Evolutionary conservation across 2,888 invertebrate genomes (phyloP), one percentile per base, ranked within the genome.

Genomic region (Zygogramma bicolorata): DNA sequence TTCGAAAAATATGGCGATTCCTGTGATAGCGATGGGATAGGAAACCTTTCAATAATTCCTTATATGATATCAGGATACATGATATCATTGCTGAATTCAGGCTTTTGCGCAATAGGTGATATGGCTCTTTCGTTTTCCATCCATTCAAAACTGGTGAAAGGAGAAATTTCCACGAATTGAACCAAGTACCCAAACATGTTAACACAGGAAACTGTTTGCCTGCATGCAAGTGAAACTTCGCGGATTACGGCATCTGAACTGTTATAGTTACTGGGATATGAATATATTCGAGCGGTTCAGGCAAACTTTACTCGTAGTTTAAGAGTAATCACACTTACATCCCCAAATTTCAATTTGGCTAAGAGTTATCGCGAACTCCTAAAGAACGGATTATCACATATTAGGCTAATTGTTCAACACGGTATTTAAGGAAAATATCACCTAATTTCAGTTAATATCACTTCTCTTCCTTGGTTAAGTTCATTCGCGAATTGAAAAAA

Each of bases 291-390:
- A 74, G 70, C 75, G 76, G 70, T 76, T 78, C 74, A 53, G 65
- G 61, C 67, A 66, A 79, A 78, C 75, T 80, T 79, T 71, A 66
- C 65, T 73, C 75, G 70, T 80, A 78, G 75, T 79, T 79, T 71
- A 77, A 71, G 69, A 73, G 74, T 77, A 78, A 79, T 79, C 77
- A 76, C 70, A 77, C 76, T 80, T 71, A 76, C 77, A 78, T 78
- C 71, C 75, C 77, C 70, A 78, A 79, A 79, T 79, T 80, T 80
- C 77, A 80, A 80, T 80, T 79, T 78, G 69, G 78, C 70, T 74
- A 77, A 77, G 75, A 79, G 76, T 80, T 78, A 78, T 75, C 75
- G 71, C 76, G 70, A 77, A 77, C 74, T 79, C 65, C 71, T 74
- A 75, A 77, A 77, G 77, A 79, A 75, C 73, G 74, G 79, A 77